Percentiles rank a stretch among this genome's conserved stretches.
phyloP scores from a whole-genome alignment of 2,113 vertebrate genomes.

The Poeciliopsis turrubarensis region DNA sequence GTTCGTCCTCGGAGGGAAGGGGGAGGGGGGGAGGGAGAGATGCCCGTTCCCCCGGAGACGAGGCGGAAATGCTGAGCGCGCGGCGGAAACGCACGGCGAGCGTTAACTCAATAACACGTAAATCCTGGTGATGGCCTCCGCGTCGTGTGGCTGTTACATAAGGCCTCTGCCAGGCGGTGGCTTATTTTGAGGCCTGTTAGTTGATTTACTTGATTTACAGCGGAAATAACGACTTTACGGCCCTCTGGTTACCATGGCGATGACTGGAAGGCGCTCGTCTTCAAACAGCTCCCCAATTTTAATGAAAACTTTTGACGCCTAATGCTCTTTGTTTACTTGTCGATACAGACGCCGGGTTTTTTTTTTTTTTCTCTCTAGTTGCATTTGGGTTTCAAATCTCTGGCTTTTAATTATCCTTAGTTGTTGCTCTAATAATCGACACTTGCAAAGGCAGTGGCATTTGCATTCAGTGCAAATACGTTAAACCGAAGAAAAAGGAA shows the following conservation, averaged over 20 bases:
- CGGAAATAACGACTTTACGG: background rate
- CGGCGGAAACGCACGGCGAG: slow-evolving; percentile 33
- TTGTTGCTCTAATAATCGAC: slow-evolving; percentile 32
- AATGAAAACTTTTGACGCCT: background rate
- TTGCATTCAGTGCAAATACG: background rate
- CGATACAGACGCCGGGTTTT: background rate
- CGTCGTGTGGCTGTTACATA: slow-evolving; percentile 41
- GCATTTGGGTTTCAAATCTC: slow-evolving; percentile 33
- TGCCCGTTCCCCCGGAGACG: slow-evolving; percentile 17
- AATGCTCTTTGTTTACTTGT: background rate
- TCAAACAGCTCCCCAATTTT: background rate
- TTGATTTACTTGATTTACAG: background rate
- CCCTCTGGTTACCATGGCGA: background rate
- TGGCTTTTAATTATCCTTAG: slow-evolving; percentile 39
- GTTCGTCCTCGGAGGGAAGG: slow-evolving; percentile 61
- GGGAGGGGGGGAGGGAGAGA: background rate
- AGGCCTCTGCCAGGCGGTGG: too few relatives aligned
- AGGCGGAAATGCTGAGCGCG: slow-evolving; percentile 12
- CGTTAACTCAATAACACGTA: slow-evolving; percentile 28
- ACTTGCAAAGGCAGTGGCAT: slow-evolving; percentile 4
- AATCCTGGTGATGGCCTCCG: slow-evolving; percentile 15
- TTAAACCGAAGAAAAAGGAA: background rate
- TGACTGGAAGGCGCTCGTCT: background rate
- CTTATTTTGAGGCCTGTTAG: background rate
- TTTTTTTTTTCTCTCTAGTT: background rate